Evolutionary conservation across 2,797 vertebrate species (phyloP).

Genomic region (Alauda arvensis): DNA sequence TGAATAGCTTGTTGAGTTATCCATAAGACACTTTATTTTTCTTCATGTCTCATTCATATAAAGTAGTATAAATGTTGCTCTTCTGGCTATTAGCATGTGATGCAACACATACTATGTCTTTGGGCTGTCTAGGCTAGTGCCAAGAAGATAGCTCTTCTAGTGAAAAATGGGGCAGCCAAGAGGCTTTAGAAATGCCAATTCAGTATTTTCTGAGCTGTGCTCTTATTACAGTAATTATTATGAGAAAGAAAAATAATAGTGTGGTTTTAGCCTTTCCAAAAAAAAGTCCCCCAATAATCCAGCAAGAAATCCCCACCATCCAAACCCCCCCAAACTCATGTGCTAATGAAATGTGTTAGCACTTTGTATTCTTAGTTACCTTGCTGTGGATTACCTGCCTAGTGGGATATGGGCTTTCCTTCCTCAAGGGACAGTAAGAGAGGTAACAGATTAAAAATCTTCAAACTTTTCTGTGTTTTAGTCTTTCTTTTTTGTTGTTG

Average conservation of each 20-base stretch:
- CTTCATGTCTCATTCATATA: conserved; percentile 23
- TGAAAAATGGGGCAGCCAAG: neutral
- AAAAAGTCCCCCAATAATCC: neutral
- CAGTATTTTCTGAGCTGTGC: neutral
- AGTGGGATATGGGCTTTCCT: neutral
- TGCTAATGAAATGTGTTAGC: neutral
- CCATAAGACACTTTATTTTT: conserved; percentile 39
- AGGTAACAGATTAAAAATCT: neutral
- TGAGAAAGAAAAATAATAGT: neutral
- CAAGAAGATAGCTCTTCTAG: neutral
- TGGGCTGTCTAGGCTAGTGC: neutral
- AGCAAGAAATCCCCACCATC: neutral
- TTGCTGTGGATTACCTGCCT: neutral
- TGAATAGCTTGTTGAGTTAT: conserved; percentile 42
- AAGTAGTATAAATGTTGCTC: conserved; percentile 23
- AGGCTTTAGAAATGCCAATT: conserved; percentile 16
- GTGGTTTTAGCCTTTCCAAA: neutral
- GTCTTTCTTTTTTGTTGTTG: neutral
- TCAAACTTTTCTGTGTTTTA: neutral
- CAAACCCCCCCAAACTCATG: neutral
- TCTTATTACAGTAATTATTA: conserved; percentile 8
- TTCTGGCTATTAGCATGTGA: conserved; percentile 22
- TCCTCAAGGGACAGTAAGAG: neutral
- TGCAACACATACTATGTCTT: conserved; percentile 5
- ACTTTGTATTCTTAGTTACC: neutral